Evolutionary conservation across 2,888 invertebrate species (phyloP), one percentile per base, ranked within the genome.

Genomic region (Phyto melanocephala): DNA sequence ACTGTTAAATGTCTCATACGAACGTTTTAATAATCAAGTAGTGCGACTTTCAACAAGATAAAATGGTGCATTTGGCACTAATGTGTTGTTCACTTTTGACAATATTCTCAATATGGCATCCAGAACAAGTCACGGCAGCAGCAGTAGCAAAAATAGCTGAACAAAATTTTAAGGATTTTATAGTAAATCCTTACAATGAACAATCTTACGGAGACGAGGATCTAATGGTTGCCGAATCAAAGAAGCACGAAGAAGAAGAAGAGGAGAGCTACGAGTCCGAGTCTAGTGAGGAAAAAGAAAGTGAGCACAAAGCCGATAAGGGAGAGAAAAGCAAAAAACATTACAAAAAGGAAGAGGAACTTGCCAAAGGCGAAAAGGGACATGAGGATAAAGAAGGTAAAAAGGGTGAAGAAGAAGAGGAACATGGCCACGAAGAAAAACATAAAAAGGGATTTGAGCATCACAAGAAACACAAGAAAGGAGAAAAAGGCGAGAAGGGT

Each of bases 281-380:
- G 10, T 94, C 94, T 1, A 94, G 94, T 0, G 93, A 93, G 83
- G 94, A 95, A 84, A 93, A 94, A 82, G 93, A 95, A 83, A 92
- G 93, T 0, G 93, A 94, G 82, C 94, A 95, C 85, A 93, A 94
- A 85, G 91, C 93, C 76, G 93, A 93, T 35, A 93, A 95, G 83
- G 95, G 95, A 0, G 94, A 94, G 82, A 94, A 95, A 87, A 95
- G 94, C 0, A 94, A 95, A 84, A 95, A 95, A 84, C 94, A 94
- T 0, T 95, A 95, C 91, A 94, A 95, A 87, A 93, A 93, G 11
- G 92, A 94, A 81, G 95, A 95, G 87, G 93, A 94, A 75, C 93
- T 94, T 84, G 93, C 94, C 85, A 94, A 95, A 86, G 91, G 90
- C 83, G 92, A 94, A 85, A 95, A 95, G 87, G 95, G 95, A 0